Conservation (phyloP, 2,888 invertebrate genomes). For the Psylliodes chrysocephalus region DNA sequence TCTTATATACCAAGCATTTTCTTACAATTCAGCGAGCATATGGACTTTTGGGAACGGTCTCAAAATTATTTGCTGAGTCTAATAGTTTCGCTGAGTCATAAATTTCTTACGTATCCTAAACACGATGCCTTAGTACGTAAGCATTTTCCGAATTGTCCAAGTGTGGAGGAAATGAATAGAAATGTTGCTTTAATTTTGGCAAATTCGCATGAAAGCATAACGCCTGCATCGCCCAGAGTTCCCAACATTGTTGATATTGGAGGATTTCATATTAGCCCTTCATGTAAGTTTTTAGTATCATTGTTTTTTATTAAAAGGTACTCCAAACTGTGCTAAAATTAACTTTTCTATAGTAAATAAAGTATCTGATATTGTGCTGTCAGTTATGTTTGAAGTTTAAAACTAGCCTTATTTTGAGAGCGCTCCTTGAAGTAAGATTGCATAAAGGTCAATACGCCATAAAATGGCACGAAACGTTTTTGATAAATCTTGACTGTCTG, state of each 20-base stretch:
- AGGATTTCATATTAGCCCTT: constrained; percentile 64
- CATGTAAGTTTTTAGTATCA: constrained; percentile 20
- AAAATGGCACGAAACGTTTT: too few species aligned
- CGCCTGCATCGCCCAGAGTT: constrained; percentile 65
- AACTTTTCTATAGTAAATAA: too few species aligned
- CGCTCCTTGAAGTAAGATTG: too few species aligned
- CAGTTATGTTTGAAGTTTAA: too few species aligned
- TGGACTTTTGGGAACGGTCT: constrained; percentile 67
- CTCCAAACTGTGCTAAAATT: too few species aligned
- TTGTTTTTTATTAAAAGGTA: too few species aligned
- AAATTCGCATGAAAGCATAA: constrained; percentile 66
- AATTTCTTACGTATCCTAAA: constrained; percentile 46
- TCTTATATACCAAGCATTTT: constrained; percentile 66
- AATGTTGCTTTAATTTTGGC: constrained; percentile 53
- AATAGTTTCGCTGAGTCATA: constrained; percentile 16
- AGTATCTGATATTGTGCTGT: too few species aligned
- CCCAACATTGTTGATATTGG: constrained; percentile 71
- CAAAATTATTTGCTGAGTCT: constrained; percentile 62
- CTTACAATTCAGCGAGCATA: constrained; percentile 60
- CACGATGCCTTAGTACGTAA: constrained; percentile 51
- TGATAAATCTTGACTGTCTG: too few species aligned
- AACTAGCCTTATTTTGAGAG: too few species aligned
- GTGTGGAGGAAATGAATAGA: constrained; percentile 45
- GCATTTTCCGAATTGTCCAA: constrained; percentile 53
- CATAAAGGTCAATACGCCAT: too few species aligned